These are phyloP conservation scores for Torymus texanus DNA, from an alignment of 2,888 invertebrate genomes.

Conservation along the genomic window DNA sequence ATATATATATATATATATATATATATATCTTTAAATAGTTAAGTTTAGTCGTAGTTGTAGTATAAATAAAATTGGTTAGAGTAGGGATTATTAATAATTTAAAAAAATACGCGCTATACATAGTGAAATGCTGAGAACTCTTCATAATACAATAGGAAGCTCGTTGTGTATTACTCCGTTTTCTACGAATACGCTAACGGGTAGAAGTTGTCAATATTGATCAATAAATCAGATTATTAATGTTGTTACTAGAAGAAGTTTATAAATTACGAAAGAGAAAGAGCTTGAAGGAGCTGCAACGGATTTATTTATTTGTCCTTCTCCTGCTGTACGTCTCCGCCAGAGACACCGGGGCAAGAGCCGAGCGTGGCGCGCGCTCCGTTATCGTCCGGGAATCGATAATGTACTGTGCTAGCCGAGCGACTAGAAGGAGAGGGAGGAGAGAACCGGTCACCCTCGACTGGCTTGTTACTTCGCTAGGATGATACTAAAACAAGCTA, in stretches of 20 bases:
- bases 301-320: conserved; percentile 37
- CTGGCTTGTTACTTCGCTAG: neutral
- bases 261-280: conserved; percentile 36
- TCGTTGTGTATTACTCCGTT: too few species aligned
- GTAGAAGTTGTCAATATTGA: conserved; percentile 58
- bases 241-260: conserved; percentile 50
- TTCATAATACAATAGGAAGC: too few species aligned
- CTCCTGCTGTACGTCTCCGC: neutral
- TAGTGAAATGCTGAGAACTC: too few species aligned
- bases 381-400: conserved; percentile 40
- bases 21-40: too few species aligned
- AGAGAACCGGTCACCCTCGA: neutral
- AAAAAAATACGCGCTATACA: too few species aligned
- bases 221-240: conserved; percentile 64
- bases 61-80: too few species aligned
- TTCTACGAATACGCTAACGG: neutral
- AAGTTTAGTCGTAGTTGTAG: too few species aligned
- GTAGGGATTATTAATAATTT: too few species aligned
- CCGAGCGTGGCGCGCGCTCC: neutral
- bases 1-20: too few species aligned
- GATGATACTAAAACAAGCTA: neutral
- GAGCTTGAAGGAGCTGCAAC: neutral
- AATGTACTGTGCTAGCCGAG: neutral
- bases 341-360: conserved; percentile 33
- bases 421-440: too few species aligned